Base-by-base conservation (phyloP, 2,888 invertebrate species). In the Perizoma affinitatum region DNA sequence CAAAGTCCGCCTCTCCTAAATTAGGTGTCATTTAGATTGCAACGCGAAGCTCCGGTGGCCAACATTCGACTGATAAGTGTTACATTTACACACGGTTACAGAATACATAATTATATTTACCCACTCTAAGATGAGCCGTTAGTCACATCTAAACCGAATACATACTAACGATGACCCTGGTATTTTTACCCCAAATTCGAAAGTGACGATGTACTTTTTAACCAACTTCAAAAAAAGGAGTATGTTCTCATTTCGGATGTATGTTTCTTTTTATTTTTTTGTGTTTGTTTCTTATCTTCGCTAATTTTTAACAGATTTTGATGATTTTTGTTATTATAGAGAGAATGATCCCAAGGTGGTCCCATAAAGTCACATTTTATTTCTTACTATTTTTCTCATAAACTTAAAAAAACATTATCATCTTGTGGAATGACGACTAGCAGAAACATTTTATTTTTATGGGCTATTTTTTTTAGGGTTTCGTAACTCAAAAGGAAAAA, bases 111-210 rank as follows among this genome's bases (percentile, higher is more conserved):
- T 75, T 76, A 75, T 79, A 72, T 64, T 64, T 63, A 49, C 57
- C 54, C 35, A 61, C 64, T 64, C 83, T 82, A 82, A 83, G 83
- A 84, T 77, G 80, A 75, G 72, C 88, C 88, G 86, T 87, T 90
- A 88, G 77, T 62, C 66, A 62, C n/a, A 56, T 61, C 58, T 54
- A 67, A 60, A 65, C 63, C 59, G 58, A 58, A 60, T 46, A 52
- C 58, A 65, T 63, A 58, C 54, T 63, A 58, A 61, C 72, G 72
- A 72, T 75, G 68, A 75, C 72, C 73, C 70, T 45, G 51, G 51
- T 44, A 36, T 58, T 52, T 55, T 49, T 55, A 48, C 38, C 47
- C 43, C 46, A 42, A n/a, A 55, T 55, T 42, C 55, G 36, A 57
- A 42, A 57, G 49, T 48, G 47, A 51, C 52, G 52, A 38, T 49